phyloP scores from a whole-genome alignment of 2,797 vertebrate genomes.

The Phataginus tricuspis region DNA sequence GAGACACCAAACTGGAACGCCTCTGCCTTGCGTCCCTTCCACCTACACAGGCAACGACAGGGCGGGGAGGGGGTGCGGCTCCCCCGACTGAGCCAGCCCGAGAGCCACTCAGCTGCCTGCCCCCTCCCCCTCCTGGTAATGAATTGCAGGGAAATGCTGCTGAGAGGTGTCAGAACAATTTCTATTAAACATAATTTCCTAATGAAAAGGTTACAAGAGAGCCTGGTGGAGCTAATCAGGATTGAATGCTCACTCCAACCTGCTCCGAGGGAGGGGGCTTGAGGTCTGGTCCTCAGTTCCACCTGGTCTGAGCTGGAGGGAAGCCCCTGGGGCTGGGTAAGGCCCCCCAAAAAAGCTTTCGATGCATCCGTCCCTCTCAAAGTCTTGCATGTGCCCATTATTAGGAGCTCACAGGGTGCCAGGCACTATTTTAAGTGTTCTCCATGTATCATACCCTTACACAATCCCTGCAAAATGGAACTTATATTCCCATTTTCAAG shows the following conservation, averaged over 20 bases:
- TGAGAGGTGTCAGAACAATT: constrained; percentile 88
- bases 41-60: neutral
- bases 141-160: constrained; percentile 79
- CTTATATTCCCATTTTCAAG: neutral
- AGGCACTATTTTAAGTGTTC: neutral
- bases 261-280: neutral
- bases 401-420: neutral
- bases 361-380: no score
- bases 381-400: neutral
- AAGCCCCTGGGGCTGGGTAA: neutral
- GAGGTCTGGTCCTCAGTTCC: neutral
- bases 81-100: neutral
- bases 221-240: constrained; percentile 83
- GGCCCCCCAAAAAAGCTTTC: neutral
- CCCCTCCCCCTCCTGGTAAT: constrained; percentile 71
- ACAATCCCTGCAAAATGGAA: neutral
- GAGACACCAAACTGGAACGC: neutral
- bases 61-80: neutral
- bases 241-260: constrained; percentile 75
- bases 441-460: neutral
- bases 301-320: neutral
- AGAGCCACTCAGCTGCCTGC: constrained; percentile 37
- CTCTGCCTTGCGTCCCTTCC: neutral
- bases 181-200: constrained; percentile 89
- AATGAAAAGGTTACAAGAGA: constrained; percentile 88